These are phyloP conservation scores for Bacillus rossius DNA, from an alignment of 1,140 invertebrate genomes.

Conservation along the genomic window DNA sequence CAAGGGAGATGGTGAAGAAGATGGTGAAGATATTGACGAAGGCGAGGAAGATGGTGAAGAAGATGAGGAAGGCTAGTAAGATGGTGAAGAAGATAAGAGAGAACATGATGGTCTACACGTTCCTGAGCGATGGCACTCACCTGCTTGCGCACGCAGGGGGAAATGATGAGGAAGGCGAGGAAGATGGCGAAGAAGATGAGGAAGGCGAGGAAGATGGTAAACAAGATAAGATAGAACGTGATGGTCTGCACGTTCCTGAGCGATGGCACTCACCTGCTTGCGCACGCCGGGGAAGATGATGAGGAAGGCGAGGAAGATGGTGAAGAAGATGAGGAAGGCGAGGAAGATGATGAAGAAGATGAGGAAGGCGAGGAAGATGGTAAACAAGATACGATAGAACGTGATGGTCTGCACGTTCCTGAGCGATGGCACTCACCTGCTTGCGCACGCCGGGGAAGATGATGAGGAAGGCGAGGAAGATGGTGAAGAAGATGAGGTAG, in stretches of 20 bases:
- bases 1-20: slow-evolving; percentile 77
- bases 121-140: slow-evolving; percentile 56
- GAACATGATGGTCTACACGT: slow-evolving; percentile 80
- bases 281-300: slow-evolving; percentile 92
- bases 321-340: slow-evolving; percentile 80
- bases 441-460: slow-evolving; percentile 93
- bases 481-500: slow-evolving; percentile 78
- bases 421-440: slow-evolving; percentile 59
- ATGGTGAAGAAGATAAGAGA: no score
- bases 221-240: slow-evolving; percentile 79
- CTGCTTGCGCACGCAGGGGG: slow-evolving; percentile 93
- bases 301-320: slow-evolving; percentile 86
- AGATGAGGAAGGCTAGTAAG: slow-evolving; percentile 77
- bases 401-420: slow-evolving; percentile 81
- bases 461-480: slow-evolving; percentile 88
- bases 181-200: slow-evolving; percentile 86
- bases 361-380: slow-evolving; percentile 86
- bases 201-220: slow-evolving; percentile 86
- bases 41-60: slow-evolving; percentile 83
- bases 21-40: slow-evolving; percentile 91
- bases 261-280: slow-evolving; percentile 88
- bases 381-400: slow-evolving; percentile 80
- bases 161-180: slow-evolving; percentile 87
- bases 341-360: no score
- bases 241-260: slow-evolving; percentile 83